These are phyloP conservation scores for Mythimna albipuncta DNA, from an alignment of 2,888 invertebrate species.

Conservation along the genomic window DNA sequence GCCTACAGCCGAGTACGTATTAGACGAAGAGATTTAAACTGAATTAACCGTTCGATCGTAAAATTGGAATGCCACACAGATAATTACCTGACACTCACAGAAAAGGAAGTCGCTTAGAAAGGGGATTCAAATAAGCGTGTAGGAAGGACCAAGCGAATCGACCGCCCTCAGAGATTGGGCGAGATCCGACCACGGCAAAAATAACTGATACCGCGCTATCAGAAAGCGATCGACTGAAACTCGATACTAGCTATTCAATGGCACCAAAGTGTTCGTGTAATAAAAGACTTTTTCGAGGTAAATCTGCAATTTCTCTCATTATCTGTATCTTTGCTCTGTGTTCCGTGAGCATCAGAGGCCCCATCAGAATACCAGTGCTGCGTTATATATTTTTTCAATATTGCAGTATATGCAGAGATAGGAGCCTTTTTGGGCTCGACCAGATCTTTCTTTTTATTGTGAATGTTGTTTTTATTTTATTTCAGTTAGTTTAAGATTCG, in stretches of 20 bases:
- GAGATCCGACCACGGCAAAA: constrained; percentile 80
- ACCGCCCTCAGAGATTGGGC: constrained; percentile 70
- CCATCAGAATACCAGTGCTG: too few species aligned
- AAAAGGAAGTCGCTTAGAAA: constrained; percentile 89
- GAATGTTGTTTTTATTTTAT: too few species aligned
- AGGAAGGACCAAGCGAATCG: constrained; percentile 83
- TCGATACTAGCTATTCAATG: constrained; percentile 82
- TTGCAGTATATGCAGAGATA: too few species aligned
- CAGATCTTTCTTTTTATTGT: too few species aligned
- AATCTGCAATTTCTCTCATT: background rate
- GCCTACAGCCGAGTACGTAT: constrained; percentile 85
- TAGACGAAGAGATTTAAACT: constrained; percentile 90
- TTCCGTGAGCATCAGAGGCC: too few species aligned
- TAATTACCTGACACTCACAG: constrained; percentile 91
- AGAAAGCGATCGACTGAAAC: constrained; percentile 79
- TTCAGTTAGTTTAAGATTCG: too few species aligned
- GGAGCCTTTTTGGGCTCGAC: too few species aligned
- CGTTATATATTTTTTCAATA: too few species aligned
- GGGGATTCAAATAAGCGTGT: constrained; percentile 89
- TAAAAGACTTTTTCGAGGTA: constrained; percentile 7
- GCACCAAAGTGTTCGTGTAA: constrained; percentile 63
- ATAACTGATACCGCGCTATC: constrained; percentile 82
- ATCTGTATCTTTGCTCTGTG: too few species aligned
- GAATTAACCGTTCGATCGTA: constrained; percentile 91
- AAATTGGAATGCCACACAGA: constrained; percentile 91